phyloP scores from a whole-genome alignment of 2,888 invertebrate genomes.

The Diplolepis rosae region DNA sequence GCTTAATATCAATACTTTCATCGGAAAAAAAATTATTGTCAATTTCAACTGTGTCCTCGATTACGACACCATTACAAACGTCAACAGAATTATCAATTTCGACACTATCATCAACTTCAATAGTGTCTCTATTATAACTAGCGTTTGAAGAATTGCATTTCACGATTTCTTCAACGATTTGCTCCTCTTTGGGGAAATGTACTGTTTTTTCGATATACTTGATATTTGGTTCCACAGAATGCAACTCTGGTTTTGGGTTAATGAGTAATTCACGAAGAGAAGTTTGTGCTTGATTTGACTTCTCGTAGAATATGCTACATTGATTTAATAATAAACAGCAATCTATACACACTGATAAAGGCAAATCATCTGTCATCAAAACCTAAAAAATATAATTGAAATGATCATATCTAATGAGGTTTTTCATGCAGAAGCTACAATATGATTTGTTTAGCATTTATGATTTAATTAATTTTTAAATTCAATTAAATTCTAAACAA shows the following conservation, averaged over 20 bases:
- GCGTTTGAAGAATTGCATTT: constrained; percentile 54
- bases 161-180: constrained; percentile 43
- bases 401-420: background rate
- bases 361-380: constrained; percentile 67
- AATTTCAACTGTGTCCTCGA: constrained; percentile 11
- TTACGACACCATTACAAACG: constrained; percentile 28
- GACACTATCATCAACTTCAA: constrained; percentile 15
- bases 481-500: too few relatives aligned
- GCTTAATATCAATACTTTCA: constrained; percentile 46
- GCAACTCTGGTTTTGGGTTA: constrained; percentile 55
- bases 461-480: too few relatives aligned
- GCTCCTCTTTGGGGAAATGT: constrained; percentile 40
- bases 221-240: constrained; percentile 52
- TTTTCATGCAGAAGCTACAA: too few relatives aligned
- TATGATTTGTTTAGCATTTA: too few relatives aligned
- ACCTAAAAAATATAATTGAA: constrained; percentile 52
- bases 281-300: constrained; percentile 70
- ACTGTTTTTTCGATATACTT: constrained; percentile 50
- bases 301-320: constrained; percentile 71
- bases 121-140: constrained; percentile 48
- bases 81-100: constrained; percentile 47
- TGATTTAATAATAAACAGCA: constrained; percentile 71
- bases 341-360: constrained; percentile 71
- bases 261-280: constrained; percentile 66
- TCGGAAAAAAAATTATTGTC: constrained; percentile 53